phyloP scores from a whole-genome alignment of 2,797 vertebrate genomes.

The Tapera naevia region DNA sequence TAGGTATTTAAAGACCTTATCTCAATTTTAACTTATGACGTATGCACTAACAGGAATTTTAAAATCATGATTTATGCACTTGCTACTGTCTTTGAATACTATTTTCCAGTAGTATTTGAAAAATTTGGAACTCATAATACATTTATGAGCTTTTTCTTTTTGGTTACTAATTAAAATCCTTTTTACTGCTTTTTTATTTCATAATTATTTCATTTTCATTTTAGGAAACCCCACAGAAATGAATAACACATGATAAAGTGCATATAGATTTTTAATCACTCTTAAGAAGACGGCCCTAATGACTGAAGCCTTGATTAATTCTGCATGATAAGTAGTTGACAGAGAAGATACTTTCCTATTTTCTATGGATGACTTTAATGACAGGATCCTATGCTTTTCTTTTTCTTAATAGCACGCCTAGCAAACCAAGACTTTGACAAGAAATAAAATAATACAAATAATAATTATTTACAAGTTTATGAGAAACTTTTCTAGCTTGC shows the following conservation, averaged over 20 bases:
- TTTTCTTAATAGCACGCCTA: background rate
- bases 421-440: background rate
- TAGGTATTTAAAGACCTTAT: conserved; percentile 17
- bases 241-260: background rate
- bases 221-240: conserved; percentile 25
- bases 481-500: background rate
- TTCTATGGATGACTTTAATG: background rate
- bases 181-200: conserved; percentile 16
- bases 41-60: background rate
- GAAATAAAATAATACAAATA: background rate
- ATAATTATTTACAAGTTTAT: background rate
- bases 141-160: background rate
- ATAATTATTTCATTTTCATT: background rate
- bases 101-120: background rate
- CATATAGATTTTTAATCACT: conserved; percentile 20
- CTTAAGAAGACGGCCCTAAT: background rate
- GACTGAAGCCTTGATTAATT: conserved; percentile 45
- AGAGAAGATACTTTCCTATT: conserved; percentile 8
- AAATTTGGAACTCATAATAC: background rate
- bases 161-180: background rate
- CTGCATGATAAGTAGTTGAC: background rate
- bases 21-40: background rate
- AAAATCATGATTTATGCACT: background rate
- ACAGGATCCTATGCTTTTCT: background rate
- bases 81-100: background rate